Percentiles rank a stretch among this genome's conserved stretches.
phyloP scores from a whole-genome alignment of 1,140 invertebrate species.

The Pristionchus pacificus region DNA sequence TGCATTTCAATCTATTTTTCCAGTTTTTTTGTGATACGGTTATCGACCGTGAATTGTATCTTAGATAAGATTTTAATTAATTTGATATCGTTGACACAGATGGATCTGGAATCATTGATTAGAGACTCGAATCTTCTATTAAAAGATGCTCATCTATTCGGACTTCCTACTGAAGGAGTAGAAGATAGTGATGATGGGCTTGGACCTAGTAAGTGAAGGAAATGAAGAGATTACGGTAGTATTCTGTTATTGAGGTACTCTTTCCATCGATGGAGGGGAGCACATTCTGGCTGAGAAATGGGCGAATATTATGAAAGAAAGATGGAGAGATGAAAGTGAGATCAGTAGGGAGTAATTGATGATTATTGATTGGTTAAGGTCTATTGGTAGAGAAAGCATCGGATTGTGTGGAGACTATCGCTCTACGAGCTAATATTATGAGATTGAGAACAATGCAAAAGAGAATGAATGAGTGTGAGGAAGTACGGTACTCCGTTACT shows the following conservation, averaged over 20 bases:
- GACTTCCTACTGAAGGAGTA: background rate
- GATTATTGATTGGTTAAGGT: no score
- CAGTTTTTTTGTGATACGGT: no score
- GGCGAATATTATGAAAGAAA: background rate
- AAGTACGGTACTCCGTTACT: background rate
- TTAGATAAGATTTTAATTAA: no score
- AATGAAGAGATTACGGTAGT: background rate
- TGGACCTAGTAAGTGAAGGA: background rate
- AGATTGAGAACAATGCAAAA: background rate
- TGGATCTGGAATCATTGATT: background rate
- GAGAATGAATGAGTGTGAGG: background rate
- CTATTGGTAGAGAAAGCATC: no score
- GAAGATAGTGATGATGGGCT: background rate
- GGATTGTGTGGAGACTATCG: no score
- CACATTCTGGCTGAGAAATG: background rate
- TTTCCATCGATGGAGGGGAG: background rate
- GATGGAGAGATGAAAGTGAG: background rate
- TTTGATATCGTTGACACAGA: no score
- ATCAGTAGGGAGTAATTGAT: background rate
- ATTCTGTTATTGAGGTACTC: background rate
- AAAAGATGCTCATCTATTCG: background rate
- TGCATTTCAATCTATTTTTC: no score
- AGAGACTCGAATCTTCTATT: background rate
- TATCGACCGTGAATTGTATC: no score
- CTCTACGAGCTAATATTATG: background rate